These are phyloP conservation scores for Rhamnusium bicolor DNA, from an alignment of 2,888 invertebrate genomes.

Conservation along the genomic window DNA sequence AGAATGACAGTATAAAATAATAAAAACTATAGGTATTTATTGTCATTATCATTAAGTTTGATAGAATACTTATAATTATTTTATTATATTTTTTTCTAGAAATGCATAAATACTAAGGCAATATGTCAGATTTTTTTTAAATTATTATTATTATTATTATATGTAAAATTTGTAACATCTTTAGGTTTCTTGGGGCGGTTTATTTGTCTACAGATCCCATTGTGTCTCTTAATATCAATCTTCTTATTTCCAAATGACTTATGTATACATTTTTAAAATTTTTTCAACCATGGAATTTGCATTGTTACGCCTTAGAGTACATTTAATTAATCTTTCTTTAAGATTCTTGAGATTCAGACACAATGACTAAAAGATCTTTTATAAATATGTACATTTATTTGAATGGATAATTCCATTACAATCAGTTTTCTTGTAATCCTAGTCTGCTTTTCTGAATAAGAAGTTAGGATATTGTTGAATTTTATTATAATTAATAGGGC, in stretches of 20 bases:
- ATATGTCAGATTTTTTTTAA: too few species aligned
- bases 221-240: too few species aligned
- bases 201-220: too few species aligned
- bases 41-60: too few species aligned
- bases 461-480: conserved; percentile 21
- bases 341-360: conserved; percentile 13
- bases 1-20: too few species aligned
- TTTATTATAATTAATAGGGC: conserved; percentile 28
- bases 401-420: conserved; percentile 27
- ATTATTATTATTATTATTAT: too few species aligned
- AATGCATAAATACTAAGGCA: too few species aligned
- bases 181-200: too few species aligned
- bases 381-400: conserved; percentile 38
- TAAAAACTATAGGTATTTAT: too few species aligned
- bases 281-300: background rate
- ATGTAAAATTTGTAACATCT: too few species aligned
- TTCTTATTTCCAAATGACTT: background rate
- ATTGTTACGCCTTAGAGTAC: background rate
- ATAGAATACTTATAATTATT: too few species aligned
- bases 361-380: conserved; percentile 28
- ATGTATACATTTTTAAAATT: background rate
- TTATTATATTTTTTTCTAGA: too few species aligned
- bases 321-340: conserved; percentile 26
- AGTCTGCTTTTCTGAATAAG: conserved; percentile 6
- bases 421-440: conserved; percentile 21